Evolutionary conservation across 2,797 vertebrate species (phyloP).

Genomic region (Labeo calbasu): DNA sequence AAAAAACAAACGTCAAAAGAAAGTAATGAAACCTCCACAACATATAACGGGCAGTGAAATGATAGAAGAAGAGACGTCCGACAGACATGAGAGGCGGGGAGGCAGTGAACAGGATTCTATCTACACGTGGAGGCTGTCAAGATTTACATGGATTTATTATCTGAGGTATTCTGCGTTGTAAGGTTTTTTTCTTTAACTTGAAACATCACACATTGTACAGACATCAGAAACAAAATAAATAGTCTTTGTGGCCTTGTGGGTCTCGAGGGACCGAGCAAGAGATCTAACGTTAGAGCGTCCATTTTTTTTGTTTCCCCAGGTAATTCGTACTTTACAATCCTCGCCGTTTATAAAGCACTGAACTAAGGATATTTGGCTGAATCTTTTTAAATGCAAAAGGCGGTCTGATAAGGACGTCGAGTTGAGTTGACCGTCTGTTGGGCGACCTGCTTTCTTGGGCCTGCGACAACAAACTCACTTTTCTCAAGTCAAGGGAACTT

Average conservation of each 20-base stretch:
- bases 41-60: constrained; percentile 51
- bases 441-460: constrained; percentile 48
- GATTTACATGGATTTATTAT: constrained; percentile 78
- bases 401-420: constrained; percentile 54
- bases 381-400: constrained; percentile 64
- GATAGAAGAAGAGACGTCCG: constrained; percentile 20
- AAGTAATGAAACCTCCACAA: constrained; percentile 60
- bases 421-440: constrained; percentile 52
- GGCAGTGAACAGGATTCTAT: constrained; percentile 63
- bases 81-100: constrained; percentile 38
- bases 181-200: constrained; percentile 70
- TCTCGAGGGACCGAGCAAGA: constrained; percentile 56
- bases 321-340: constrained; percentile 73
- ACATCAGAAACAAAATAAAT: constrained; percentile 64
- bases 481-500: neutral
- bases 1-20: constrained; percentile 15
- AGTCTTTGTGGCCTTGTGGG: constrained; percentile 54
- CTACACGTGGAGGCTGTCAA: constrained; percentile 71
- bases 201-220: constrained; percentile 70
- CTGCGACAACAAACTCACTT: constrained; percentile 48
- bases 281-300: constrained; percentile 52
- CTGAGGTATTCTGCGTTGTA: constrained; percentile 84
- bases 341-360: constrained; percentile 84
- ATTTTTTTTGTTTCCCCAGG: constrained; percentile 62
- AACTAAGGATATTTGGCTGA: constrained; percentile 79